Conservation (phyloP, 2,113 vertebrate species). For the Polypterus senegalus region DNA sequence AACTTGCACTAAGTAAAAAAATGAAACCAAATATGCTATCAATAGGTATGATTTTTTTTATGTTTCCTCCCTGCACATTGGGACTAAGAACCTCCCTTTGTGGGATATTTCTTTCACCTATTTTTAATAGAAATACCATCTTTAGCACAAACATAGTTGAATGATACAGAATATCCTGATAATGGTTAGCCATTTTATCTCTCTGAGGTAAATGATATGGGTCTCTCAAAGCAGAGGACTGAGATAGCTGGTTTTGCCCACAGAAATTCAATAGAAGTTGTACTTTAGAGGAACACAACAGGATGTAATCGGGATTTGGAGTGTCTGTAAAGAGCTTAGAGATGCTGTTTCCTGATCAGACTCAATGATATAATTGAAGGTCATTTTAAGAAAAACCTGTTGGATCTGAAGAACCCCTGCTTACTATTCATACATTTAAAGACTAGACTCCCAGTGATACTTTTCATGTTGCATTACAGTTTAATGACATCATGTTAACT, state of each 20-base stretch:
- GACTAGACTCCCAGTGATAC: too few species aligned
- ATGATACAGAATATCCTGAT: conserved; percentile 20
- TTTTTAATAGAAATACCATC: conserved; percentile 19
- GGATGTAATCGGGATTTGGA: neutral
- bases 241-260: conserved; percentile 22
- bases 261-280: conserved; percentile 21
- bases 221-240: conserved; percentile 20
- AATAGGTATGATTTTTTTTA: neutral
- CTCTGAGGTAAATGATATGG: conserved; percentile 21
- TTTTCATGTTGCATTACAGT: conserved; percentile 23
- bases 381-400: too few species aligned
- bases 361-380: neutral
- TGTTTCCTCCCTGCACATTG: conserved; percentile 8
- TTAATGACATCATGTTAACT: conserved; percentile 4
- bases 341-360: neutral
- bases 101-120: conserved; percentile 16
- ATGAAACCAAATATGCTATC: conserved; percentile 20
- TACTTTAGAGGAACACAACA: neutral
- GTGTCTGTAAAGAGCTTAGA: neutral
- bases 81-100: conserved; percentile 8
- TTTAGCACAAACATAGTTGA: conserved; percentile 17
- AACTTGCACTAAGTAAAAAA: conserved; percentile 6
- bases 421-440: too few species aligned
- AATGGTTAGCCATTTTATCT: conserved; percentile 24
- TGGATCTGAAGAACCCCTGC: too few species aligned